A percentile compares a stretch with the other conserved stretches of the same genome.
phyloP scores from a whole-genome alignment of 35 echinoderm and acorn worm species.

The Strongylocentrotus purpuratus region DNA sequence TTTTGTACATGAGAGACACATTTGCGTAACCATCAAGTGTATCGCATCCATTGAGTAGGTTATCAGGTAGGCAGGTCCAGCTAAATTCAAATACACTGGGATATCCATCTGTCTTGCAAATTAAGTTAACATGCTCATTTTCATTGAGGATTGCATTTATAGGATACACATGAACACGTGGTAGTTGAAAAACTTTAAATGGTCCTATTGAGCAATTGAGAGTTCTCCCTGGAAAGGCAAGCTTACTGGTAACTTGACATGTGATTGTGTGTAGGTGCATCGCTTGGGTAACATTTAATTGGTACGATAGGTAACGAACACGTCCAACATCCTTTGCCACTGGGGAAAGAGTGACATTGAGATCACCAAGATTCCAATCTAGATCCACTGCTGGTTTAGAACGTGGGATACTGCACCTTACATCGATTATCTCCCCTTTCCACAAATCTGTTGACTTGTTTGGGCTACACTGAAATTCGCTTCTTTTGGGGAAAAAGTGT shows the following conservation, averaged over 20 bases:
- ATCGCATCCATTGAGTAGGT: neutral
- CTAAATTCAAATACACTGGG: neutral
- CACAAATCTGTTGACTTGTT: neutral
- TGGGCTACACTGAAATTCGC: neutral
- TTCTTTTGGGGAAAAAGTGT: neutral
- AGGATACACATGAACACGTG: neutral
- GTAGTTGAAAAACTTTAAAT: neutral
- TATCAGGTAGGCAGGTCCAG: neutral
- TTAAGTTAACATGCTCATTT: neutral
- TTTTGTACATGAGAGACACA: neutral
- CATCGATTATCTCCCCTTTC: neutral
- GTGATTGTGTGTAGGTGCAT: neutral
- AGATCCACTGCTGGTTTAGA: neutral
- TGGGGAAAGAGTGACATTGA: neutral
- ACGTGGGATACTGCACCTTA: neutral
- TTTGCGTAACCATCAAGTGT: neutral
- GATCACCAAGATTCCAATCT: neutral
- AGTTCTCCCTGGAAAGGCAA: neutral
- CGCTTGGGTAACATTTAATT: neutral
- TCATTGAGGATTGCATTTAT: neutral
- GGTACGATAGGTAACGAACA: neutral
- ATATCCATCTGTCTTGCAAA: neutral
- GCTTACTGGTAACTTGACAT: neutral
- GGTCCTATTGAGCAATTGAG: neutral
- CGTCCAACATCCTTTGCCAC: neutral